A percentile compares a stretch with the other conserved stretches of the same genome.
Evolutionary conservation across 2,888 invertebrate species (phyloP).

Genomic region (Leptinotarsa haldemani): DNA sequence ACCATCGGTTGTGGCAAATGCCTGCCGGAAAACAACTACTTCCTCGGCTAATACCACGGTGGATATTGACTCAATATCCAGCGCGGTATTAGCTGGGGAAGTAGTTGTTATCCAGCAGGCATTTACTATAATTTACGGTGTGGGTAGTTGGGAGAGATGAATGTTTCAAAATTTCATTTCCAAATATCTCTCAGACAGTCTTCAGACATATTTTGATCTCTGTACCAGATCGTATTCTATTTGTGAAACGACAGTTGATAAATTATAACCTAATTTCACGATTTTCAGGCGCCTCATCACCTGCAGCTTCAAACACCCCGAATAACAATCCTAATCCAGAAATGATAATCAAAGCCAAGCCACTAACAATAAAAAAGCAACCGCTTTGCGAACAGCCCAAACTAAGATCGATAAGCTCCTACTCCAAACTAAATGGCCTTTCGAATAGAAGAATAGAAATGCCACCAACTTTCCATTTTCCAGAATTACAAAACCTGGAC

Average conservation of each 20-base stretch:
- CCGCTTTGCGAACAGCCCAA: slow-evolving; percentile 85
- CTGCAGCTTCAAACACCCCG: slow-evolving; percentile 59
- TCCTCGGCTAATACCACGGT: no score
- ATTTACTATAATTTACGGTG: no score
- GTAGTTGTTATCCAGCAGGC: no score
- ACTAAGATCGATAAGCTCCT: slow-evolving; percentile 70
- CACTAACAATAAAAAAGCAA: slow-evolving; percentile 85
- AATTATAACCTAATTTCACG: slow-evolving; percentile 1
- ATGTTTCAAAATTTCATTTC: no score
- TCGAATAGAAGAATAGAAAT: slow-evolving; percentile 83
- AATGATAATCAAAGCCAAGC: slow-evolving; percentile 80
- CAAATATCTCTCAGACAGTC: no score
- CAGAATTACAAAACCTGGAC: slow-evolving; percentile 75
- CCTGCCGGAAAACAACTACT: no score
- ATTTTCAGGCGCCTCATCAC: slow-evolving; percentile 37
- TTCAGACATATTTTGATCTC: no score
- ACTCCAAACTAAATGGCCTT: slow-evolving; percentile 72
- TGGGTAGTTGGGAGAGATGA: no score
- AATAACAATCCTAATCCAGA: slow-evolving; percentile 53
- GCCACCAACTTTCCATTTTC: slow-evolving; percentile 85
- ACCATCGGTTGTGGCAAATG: no score
- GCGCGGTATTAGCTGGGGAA: no score
- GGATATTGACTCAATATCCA: no score
- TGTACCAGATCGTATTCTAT: no score
- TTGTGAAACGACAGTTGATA: neutral